Conservation (phyloP, 2,888 invertebrate species). For the Limnephilus auricula region DNA sequence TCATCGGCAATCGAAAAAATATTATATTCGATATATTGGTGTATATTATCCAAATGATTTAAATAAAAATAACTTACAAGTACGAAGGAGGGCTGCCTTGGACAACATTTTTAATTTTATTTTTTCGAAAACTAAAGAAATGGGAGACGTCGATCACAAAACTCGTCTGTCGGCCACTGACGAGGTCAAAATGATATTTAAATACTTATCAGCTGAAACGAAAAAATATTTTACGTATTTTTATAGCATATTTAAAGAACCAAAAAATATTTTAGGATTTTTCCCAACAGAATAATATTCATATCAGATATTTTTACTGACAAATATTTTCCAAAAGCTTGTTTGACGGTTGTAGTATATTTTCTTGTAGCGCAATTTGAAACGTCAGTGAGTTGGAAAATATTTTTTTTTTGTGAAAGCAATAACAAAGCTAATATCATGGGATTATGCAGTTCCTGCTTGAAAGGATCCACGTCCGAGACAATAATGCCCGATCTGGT, state of each 20-base stretch:
- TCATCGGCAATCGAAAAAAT: neutral
- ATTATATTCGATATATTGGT: neutral
- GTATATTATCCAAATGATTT: neutral
- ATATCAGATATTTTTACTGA: neutral
- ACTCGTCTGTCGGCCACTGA: conserved; percentile 46
- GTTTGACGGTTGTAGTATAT: conserved; percentile 39
- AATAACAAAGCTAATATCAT: conserved; percentile 68
- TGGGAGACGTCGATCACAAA: conserved; percentile 47
- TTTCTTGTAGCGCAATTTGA: conserved; percentile 54
- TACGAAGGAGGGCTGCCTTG: conserved; percentile 82
- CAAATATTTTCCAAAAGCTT: conserved; percentile 3
- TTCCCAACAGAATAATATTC: neutral
- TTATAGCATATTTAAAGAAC: neutral
- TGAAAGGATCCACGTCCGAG: conserved; percentile 77
- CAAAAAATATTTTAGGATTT: neutral
- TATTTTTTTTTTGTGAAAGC: conserved; percentile 35
- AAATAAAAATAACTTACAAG: conserved; percentile 76
- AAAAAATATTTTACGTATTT: neutral
- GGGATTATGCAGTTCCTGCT: conserved; percentile 78
- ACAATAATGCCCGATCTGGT: conserved; percentile 79
- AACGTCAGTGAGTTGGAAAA: conserved; percentile 50
- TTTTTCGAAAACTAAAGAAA: conserved; percentile 42
- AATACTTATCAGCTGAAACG: neutral
- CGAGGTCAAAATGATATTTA: conserved; percentile 13
- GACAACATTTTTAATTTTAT: conserved; percentile 79